Base-by-base conservation (phyloP, 2,797 vertebrate species). In the Tokudaia tokunoshimensis region DNA sequence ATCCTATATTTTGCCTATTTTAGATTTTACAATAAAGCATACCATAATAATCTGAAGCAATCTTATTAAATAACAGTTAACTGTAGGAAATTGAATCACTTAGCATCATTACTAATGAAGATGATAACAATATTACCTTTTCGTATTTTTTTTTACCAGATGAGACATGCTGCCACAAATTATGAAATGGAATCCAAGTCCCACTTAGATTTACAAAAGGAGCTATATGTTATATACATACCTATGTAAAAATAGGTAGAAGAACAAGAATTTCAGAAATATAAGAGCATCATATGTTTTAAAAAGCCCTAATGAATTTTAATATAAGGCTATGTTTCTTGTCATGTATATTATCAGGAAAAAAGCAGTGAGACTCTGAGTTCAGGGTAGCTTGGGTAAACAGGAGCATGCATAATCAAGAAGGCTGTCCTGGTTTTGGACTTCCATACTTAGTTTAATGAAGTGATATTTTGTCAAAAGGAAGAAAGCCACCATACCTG, bases 51-150 rank as follows among this genome's bases (percentile, higher is more conserved):
- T 90, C 55, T 93, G 80, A 94, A 95, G 94, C 74, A 93, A 94
- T 93, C 6, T 59, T 84, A 94, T 97, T 75, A 97, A 95, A 61
- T 92, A 93, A 95, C 74, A 67, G 50, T 94, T 97, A 97, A 94
- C 96, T 92, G 93, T 24, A 89, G 78, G 90, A 97, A 93, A 93
- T 91, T 86, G 61, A 17, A 92, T 41, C 84, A 80, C 65, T 95
- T 94, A 92, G 59, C 92, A 96, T 92, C 83, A 55, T 82, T 94
- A 80, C 55, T 90, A 96, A 92, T 95, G 91, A 92, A 65, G 74
- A 86, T 86, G 52, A 93, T 94, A 52, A 93, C 78, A 72, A 94
- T 92, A 81, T 92, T 94, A 92, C 14, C 37, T 94, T 78, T 17
- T 74, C n/a, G 0, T 74, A 44, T 84, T 80, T 72, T 80, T 79